Conservation (phyloP, 2,113 vertebrate genomes). For the Mirza zaza region DNA sequence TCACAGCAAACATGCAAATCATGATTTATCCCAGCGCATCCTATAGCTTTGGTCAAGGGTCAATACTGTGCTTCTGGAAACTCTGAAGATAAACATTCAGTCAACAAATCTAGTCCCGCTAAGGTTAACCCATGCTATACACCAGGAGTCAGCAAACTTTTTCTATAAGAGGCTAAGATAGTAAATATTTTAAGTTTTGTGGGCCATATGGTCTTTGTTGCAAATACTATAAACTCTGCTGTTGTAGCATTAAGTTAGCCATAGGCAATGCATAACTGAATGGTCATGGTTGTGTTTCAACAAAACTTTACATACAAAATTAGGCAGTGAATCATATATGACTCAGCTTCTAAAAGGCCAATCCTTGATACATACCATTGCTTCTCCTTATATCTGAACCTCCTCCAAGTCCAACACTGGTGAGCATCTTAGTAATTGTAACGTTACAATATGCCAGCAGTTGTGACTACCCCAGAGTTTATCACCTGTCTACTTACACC, state of each 20-base stretch:
- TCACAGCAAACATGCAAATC: neutral
- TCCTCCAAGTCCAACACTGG: neutral
- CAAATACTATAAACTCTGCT: neutral
- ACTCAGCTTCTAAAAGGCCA: neutral
- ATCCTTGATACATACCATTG: no score
- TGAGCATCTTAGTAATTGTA: neutral
- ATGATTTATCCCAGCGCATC: neutral
- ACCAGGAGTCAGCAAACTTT: neutral
- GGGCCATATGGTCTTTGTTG: neutral
- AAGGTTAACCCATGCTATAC: neutral
- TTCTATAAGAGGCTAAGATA: neutral
- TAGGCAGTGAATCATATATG: neutral
- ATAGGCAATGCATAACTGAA: neutral
- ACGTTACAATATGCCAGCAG: neutral
- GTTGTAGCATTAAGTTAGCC: neutral
- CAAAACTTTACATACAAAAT: neutral
- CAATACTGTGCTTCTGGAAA: neutral
- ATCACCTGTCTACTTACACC: neutral
- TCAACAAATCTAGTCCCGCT: neutral
- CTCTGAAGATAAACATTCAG: neutral
- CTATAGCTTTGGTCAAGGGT: neutral
- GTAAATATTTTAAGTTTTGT: neutral
- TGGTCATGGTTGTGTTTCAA: neutral
- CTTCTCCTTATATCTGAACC: neutral
- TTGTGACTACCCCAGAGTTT: neutral